A percentile compares a stretch with the other conserved stretches of the same genome.
Conservation (phyloP, 37 sponge, comb jelly and placozoan genomes). For the Ephydatia muelleri region DNA sequence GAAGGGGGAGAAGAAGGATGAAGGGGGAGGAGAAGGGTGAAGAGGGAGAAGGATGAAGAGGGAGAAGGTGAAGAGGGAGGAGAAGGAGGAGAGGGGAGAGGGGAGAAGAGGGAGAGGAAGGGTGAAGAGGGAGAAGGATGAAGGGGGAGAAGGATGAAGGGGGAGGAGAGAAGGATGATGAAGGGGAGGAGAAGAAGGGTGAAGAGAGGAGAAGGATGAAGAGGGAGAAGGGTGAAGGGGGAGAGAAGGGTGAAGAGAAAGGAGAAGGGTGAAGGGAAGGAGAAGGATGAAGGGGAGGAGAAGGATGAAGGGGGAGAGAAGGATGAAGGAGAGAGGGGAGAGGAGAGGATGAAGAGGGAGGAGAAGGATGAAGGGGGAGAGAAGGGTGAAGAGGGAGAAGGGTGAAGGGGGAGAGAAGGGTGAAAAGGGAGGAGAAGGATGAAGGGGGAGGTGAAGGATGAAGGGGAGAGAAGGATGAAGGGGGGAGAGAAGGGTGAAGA, state of each 20-base stretch:
- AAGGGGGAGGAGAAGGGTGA: slow-evolving; percentile 3
- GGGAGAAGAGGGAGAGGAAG: slow-evolving; percentile 9
- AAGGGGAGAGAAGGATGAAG: too few relatives aligned
- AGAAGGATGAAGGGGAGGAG: not conserved
- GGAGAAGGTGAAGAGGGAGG: not conserved
- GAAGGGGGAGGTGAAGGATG: not conserved
- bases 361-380: slow-evolving; percentile 9
- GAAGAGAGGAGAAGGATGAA: too few relatives aligned
- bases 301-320: not conserved
- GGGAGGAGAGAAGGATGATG: too few relatives aligned
- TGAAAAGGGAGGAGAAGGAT: not conserved
- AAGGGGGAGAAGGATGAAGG: not conserved
- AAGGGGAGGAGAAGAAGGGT: too few relatives aligned
- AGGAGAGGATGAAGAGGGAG: slow-evolving; percentile 13
- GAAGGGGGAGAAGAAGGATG: not conserved
- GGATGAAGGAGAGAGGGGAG: slow-evolving; percentile 15
- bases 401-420: slow-evolving; percentile 2
- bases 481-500: too few relatives aligned
- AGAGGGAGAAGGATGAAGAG: not conserved
- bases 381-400: not conserved
- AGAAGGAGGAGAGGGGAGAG: not conserved
- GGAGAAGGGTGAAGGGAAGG: not conserved
- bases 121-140: not conserved
- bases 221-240: too few relatives aligned
- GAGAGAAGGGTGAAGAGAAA: not conserved